phyloP scores from a whole-genome alignment of 2,888 invertebrate species.

The Lacanobia oleracea region DNA sequence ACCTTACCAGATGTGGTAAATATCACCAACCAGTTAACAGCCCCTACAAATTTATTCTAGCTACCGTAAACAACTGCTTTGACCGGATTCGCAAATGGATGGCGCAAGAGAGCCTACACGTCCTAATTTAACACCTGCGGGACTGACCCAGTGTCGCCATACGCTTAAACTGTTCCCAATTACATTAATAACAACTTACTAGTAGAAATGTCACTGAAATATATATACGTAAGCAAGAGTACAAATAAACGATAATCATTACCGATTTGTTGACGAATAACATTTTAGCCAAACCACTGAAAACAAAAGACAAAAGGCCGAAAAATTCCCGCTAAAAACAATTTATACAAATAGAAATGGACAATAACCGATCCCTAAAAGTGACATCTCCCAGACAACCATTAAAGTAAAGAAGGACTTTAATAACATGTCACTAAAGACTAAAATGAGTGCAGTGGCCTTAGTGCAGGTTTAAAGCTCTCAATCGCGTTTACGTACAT shows the following conservation, averaged over 20 bases:
- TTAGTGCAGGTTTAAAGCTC: too few species aligned
- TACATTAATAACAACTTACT: not conserved
- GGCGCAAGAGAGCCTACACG: constrained; percentile 34
- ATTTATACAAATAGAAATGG: too few species aligned
- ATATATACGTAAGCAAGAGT: not conserved
- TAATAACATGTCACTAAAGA: too few species aligned
- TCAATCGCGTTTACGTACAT: too few species aligned
- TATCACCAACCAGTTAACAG: constrained; percentile 27
- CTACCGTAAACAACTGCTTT: constrained; percentile 26
- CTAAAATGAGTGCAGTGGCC: too few species aligned
- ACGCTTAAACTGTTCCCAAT: constrained; percentile 4
- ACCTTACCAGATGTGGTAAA: constrained; percentile 17
- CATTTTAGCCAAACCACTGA: not conserved
- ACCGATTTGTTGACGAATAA: not conserved
- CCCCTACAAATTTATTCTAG: constrained; percentile 38
- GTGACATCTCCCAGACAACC: too few species aligned
- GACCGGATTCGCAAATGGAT: constrained; percentile 32
- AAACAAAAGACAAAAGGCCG: not conserved
- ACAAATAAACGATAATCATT: not conserved
- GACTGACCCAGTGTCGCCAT: constrained; percentile 1
- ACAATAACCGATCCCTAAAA: too few species aligned
- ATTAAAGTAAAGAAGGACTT: too few species aligned
- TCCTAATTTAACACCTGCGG: constrained; percentile 45
- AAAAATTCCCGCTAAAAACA: too few species aligned
- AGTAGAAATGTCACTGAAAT: constrained; percentile 3